Conservation (phyloP, 2,797 vertebrate genomes). For the Chaenodraco wilsoni region DNA sequence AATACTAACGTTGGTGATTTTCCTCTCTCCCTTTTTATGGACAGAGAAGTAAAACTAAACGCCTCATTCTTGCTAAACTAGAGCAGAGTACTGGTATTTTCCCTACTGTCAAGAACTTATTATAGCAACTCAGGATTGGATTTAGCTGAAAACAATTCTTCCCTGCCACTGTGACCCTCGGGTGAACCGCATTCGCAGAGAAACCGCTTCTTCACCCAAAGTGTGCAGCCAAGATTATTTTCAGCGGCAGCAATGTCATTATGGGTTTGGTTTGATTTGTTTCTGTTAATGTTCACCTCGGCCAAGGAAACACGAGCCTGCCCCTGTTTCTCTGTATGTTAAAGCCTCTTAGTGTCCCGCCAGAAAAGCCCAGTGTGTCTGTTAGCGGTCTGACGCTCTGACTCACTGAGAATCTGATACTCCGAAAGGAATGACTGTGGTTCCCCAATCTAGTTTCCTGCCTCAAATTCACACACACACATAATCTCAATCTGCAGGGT, state of each 20-base stretch:
- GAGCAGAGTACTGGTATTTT: conserved; percentile 45
- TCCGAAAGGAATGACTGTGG: conserved; percentile 61
- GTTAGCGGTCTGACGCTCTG: conserved; percentile 67
- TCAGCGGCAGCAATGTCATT: conserved; percentile 48
- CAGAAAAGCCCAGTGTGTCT: conserved; percentile 49
- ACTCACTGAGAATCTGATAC: conserved; percentile 62
- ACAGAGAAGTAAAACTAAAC: conserved; percentile 47
- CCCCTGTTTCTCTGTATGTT: conserved; percentile 30
- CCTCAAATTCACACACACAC: conserved; percentile 4
- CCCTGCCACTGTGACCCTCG: conserved; percentile 62
- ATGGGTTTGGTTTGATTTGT: conserved; percentile 64
- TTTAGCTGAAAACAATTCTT: conserved; percentile 65
- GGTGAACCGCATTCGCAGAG: conserved; percentile 64
- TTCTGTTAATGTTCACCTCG: conserved; percentile 58
- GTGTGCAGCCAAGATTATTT: conserved; percentile 61
- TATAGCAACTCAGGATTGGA: conserved; percentile 58
- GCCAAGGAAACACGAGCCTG: conserved; percentile 47
- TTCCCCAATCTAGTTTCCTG: conserved; percentile 38
- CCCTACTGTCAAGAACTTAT: conserved; percentile 47
- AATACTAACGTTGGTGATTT: conserved; percentile 6
- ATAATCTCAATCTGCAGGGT: background rate
- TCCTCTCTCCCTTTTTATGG: conserved; percentile 20
- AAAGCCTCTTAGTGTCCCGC: conserved; percentile 32
- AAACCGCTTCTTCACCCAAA: conserved; percentile 56
- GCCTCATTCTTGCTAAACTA: conserved; percentile 28